Evolutionary conservation across 2,888 invertebrate genomes (phyloP).

Genomic region (Archips crataeganus): DNA sequence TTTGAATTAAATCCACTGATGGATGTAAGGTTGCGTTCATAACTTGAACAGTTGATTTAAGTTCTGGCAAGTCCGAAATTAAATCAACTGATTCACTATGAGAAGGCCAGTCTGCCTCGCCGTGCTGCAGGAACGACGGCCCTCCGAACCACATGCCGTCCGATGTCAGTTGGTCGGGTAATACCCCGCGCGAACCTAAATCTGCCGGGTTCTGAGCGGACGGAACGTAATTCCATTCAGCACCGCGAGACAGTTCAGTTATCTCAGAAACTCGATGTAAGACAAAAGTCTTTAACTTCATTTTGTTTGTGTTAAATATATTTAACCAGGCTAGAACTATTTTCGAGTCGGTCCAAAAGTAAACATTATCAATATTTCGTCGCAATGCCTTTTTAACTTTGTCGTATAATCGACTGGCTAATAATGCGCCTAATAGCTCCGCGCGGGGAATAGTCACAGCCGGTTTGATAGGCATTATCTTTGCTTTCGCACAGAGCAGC

Average conservation of each 20-base stretch:
- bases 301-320: slow-evolving; percentile 17
- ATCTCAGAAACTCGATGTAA: slow-evolving; percentile 44
- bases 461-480: not conserved
- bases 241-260: slow-evolving; percentile 32
- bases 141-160: too few relatives aligned
- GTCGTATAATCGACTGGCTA: slow-evolving; percentile 26
- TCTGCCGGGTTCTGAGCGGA: slow-evolving; percentile 37
- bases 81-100: too few relatives aligned
- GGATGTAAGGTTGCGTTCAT: too few relatives aligned
- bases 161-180: too few relatives aligned
- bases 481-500: not conserved
- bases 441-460: not conserved
- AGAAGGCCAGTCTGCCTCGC: too few relatives aligned
- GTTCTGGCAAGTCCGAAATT: too few relatives aligned
- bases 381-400: slow-evolving; percentile 31
- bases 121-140: too few relatives aligned
- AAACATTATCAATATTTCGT: not conserved
- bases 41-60: too few relatives aligned
- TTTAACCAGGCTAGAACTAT: slow-evolving; percentile 43
- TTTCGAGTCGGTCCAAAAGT: slow-evolving; percentile 43
- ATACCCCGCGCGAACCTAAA: slow-evolving; percentile 38
- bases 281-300: slow-evolving; percentile 44
- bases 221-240: slow-evolving; percentile 33
- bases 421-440: not conserved
- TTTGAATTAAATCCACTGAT: not conserved